Percentiles rank a stretch among this genome's conserved stretches.
Conservation (phyloP, 2,888 invertebrate species). For the Tetrapedia diversipes region DNA sequence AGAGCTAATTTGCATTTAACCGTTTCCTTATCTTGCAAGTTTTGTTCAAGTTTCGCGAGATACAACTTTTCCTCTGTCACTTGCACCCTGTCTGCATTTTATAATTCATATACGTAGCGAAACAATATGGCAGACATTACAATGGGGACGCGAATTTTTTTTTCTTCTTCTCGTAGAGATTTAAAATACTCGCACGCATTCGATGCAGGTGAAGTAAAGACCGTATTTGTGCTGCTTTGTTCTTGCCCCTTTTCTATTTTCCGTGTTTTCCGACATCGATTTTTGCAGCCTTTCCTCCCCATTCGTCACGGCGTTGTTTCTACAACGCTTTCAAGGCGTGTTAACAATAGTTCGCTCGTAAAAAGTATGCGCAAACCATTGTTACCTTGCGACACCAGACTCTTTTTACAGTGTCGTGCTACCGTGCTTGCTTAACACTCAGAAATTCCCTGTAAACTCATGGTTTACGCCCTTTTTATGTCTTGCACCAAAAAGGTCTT, state of each 20-base stretch:
- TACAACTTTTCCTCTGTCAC: too few relatives aligned
- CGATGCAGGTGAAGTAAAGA: neutral
- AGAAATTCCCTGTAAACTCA: neutral
- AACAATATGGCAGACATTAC: slow-evolving; percentile 2
- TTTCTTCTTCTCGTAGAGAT: slow-evolving; percentile 1
- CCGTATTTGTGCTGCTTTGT: neutral
- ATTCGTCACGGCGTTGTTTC: slow-evolving; percentile 30
- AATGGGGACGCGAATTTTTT: slow-evolving; percentile 17
- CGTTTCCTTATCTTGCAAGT: too few relatives aligned
- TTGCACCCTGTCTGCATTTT: neutral
- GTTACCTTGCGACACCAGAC: slow-evolving; percentile 18
- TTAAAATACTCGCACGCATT: slow-evolving; percentile 18
- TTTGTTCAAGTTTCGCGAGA: too few relatives aligned
- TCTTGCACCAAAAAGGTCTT: too few relatives aligned
- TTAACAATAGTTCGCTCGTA: slow-evolving; percentile 24
- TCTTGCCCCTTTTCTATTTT: neutral
- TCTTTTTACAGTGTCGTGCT: slow-evolving; percentile 12
- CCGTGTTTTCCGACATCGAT: slow-evolving; percentile 19
- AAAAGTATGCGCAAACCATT: slow-evolving; percentile 35
- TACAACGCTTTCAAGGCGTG: slow-evolving; percentile 29
- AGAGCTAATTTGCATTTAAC: too few relatives aligned
- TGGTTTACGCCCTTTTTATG: neutral
- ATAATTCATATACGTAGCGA: neutral
- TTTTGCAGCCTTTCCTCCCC: slow-evolving; percentile 29
- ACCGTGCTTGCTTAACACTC: neutral